Conservation (phyloP, 2,888 invertebrate genomes). For the Drosophila colorata region DNA sequence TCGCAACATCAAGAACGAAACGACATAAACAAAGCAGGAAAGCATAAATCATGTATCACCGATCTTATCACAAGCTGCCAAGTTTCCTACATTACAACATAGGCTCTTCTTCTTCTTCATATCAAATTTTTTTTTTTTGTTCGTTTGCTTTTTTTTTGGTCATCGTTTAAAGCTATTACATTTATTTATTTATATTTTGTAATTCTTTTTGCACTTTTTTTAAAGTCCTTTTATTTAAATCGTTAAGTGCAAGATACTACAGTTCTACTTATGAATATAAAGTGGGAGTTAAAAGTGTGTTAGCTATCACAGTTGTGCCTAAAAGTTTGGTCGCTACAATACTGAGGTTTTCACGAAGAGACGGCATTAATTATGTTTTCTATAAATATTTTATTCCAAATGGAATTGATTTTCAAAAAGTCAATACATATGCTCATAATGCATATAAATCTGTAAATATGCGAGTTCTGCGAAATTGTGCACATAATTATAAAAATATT, state of each 20-base stretch:
- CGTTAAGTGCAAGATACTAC: constrained; percentile 16
- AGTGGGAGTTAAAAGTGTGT: constrained; percentile 17
- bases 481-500: background rate
- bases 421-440: no score
- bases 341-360: constrained; percentile 11
- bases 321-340: constrained; percentile 23
- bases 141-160: constrained; percentile 12
- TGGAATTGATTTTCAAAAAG: no score
- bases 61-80: constrained; percentile 44
- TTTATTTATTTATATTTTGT: constrained; percentile 1
- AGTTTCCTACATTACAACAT: constrained; percentile 9
- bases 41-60: constrained; percentile 40
- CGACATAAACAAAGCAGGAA: constrained; percentile 37
- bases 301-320: constrained; percentile 51
- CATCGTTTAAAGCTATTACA: constrained; percentile 32
- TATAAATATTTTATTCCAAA: background rate
- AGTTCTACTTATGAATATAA: constrained; percentile 16
- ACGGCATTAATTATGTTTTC: constrained; percentile 5
- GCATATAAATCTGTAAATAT: background rate
- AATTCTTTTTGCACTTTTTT: background rate
- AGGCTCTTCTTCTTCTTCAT: background rate
- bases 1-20: constrained; percentile 25
- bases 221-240: constrained; percentile 3
- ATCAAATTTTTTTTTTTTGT: background rate
- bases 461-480: background rate